phyloP scores from a whole-genome alignment of 2,797 vertebrate genomes.

The Mastacembelus armatus region DNA sequence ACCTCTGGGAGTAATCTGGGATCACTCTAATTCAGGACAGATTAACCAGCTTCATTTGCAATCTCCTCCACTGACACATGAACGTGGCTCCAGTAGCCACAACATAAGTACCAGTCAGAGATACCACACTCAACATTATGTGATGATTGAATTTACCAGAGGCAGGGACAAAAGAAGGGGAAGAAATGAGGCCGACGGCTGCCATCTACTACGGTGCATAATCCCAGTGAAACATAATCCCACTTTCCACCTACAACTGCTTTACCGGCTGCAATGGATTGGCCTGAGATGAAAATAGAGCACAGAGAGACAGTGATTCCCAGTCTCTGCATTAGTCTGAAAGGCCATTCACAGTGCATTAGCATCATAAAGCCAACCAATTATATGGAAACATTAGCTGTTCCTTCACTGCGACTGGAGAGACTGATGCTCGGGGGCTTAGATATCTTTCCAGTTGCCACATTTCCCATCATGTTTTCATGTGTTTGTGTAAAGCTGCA shows the following conservation, averaged over 20 bases:
- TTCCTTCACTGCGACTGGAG: conserved; percentile 24
- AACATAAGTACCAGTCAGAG: conserved; percentile 2
- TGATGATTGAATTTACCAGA: conserved; percentile 17
- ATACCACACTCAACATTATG: not conserved
- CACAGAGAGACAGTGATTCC: conserved; percentile 21
- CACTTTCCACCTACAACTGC: conserved; percentile 19
- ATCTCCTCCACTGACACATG: conserved; percentile 9
- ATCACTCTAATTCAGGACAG: conserved; percentile 84
- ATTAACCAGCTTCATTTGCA: conserved; percentile 77
- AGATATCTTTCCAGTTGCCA: conserved; percentile 50
- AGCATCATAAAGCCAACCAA: conserved; percentile 66
- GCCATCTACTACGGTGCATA: conserved; percentile 36
- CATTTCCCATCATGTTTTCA: conserved; percentile 46
- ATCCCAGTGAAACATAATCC: conserved; percentile 57
- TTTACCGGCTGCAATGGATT: conserved; percentile 24
- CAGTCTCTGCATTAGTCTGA: conserved; percentile 25
- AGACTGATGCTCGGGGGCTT: conserved; percentile 38
- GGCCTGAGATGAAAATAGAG: conserved; percentile 49
- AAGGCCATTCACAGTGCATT: conserved; percentile 47
- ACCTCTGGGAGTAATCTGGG: conserved; percentile 85
- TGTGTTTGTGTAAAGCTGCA: conserved; percentile 30
- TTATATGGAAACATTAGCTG: conserved; percentile 56
- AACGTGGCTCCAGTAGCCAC: not conserved
- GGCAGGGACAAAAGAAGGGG: not conserved
- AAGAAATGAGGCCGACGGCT: conserved; percentile 33